Evolutionary conservation across 2,797 vertebrate genomes (phyloP).

Genomic region (Coranthus polyacanthus): DNA sequence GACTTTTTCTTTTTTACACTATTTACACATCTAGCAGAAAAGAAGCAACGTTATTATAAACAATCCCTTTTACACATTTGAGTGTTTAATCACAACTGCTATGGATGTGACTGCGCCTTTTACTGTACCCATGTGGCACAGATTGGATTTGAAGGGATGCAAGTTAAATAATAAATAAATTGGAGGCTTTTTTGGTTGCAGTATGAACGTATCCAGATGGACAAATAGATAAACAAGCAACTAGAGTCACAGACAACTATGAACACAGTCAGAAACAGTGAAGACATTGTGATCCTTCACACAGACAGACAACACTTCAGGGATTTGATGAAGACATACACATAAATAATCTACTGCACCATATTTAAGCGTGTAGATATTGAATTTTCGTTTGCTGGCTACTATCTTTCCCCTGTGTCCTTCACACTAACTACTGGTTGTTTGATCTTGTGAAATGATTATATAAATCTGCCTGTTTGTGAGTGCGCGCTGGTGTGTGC

Average conservation of each 20-base stretch:
- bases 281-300: background rate
- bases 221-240: conserved; percentile 11
- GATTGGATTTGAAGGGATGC: background rate
- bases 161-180: background rate
- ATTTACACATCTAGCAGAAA: too few relatives aligned
- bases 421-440: conserved; percentile 43
- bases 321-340: background rate
- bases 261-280: background rate
- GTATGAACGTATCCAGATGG: conserved; percentile 4
- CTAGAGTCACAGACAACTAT: conserved; percentile 1
- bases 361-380: background rate
- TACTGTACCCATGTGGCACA: background rate
- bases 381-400: conserved; percentile 10
- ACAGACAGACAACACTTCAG: background rate
- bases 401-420: conserved; percentile 30
- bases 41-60: too few relatives aligned
- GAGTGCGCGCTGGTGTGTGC: conserved; percentile 16
- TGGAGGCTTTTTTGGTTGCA: background rate
- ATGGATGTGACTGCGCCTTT: background rate
- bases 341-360: background rate
- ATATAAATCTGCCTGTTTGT: conserved; percentile 46
- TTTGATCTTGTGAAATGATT: conserved; percentile 58
- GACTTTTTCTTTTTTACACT: too few relatives aligned
- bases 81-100: background rate
- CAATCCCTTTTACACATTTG: background rate